A percentile compares a stretch with the other conserved stretches of the same genome.
Conservation (phyloP, 92 coral and sea anemone genomes). For the Micromussa lordhowensis region DNA sequence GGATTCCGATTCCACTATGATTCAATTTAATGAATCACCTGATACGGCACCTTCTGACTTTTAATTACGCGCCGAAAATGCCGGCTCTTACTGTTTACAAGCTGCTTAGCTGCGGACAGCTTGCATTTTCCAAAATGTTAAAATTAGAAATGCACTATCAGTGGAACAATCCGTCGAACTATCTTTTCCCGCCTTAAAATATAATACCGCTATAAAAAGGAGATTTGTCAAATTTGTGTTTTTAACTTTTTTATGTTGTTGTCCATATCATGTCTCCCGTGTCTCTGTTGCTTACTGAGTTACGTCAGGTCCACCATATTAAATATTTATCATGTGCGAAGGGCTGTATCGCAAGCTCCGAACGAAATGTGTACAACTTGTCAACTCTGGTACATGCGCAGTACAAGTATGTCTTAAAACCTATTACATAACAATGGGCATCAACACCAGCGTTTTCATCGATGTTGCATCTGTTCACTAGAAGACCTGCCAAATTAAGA, state of each 20-base stretch:
- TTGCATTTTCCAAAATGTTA: background rate
- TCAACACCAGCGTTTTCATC: background rate
- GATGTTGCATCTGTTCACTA: background rate
- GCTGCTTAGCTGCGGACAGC: background rate
- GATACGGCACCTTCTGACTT: background rate
- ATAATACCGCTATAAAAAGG: background rate
- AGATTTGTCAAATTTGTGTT: background rate
- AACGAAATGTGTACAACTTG: background rate
- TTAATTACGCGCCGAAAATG: background rate
- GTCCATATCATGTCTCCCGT: background rate
- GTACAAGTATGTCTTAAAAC: no score
- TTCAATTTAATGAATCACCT: background rate
- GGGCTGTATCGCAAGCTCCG: background rate
- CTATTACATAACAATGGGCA: no score
- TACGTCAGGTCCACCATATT: background rate
- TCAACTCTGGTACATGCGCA: no score
- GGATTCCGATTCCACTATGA: background rate
- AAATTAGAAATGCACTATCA: background rate
- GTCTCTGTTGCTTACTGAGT: background rate
- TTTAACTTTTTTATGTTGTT: background rate
- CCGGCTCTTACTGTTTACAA: background rate
- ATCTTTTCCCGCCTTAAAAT: background rate
- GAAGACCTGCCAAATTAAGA: background rate
- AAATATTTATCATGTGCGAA: background rate
- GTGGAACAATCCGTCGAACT: background rate